A percentile compares a stretch with the other conserved stretches of the same genome.
Evolutionary conservation across 2,797 vertebrate species (phyloP).

Genomic region (Neoniphon sammara): DNA sequence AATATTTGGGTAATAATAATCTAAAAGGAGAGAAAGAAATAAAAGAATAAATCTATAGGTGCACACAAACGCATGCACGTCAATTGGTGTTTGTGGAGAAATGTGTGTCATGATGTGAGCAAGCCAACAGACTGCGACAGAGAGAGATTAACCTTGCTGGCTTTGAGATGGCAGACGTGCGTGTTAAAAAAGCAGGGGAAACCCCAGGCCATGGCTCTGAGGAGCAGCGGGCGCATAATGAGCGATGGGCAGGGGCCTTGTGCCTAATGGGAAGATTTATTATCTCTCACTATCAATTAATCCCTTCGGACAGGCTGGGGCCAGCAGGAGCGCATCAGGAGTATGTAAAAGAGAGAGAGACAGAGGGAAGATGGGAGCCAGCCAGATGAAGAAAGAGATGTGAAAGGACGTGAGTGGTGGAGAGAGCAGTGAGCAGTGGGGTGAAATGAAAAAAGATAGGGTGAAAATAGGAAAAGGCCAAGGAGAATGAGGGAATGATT

Average conservation of each 20-base stretch:
- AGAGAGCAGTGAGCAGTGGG: constrained; percentile 29
- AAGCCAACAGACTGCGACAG: constrained; percentile 42
- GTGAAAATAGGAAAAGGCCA: constrained; percentile 34
- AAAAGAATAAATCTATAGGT: not conserved
- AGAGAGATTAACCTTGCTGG: constrained; percentile 79
- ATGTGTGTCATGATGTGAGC: constrained; percentile 24
- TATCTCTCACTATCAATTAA: constrained; percentile 86
- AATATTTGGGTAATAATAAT: not conserved
- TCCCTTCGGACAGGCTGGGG: constrained; percentile 77
- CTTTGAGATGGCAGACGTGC: constrained; percentile 61
- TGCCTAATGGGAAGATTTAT: constrained; percentile 85
- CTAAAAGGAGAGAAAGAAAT: not conserved
- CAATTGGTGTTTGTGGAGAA: constrained; percentile 37
- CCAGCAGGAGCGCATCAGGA: constrained; percentile 72
- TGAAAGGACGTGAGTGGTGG: constrained; percentile 58
- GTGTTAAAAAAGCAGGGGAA: constrained; percentile 72
- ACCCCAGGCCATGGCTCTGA: constrained; percentile 71
- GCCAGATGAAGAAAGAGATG: constrained; percentile 58
- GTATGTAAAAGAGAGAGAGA: constrained; percentile 48
- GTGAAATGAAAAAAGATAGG: constrained; percentile 52
- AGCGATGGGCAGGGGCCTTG: constrained; percentile 75
- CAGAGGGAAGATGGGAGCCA: constrained; percentile 28
- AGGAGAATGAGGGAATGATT: constrained; percentile 42
- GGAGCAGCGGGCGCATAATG: constrained; percentile 78
- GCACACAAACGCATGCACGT: constrained; percentile 12